phyloP scores from a whole-genome alignment of 2,888 invertebrate genomes.

The Sarcophaga caerulescens region DNA sequence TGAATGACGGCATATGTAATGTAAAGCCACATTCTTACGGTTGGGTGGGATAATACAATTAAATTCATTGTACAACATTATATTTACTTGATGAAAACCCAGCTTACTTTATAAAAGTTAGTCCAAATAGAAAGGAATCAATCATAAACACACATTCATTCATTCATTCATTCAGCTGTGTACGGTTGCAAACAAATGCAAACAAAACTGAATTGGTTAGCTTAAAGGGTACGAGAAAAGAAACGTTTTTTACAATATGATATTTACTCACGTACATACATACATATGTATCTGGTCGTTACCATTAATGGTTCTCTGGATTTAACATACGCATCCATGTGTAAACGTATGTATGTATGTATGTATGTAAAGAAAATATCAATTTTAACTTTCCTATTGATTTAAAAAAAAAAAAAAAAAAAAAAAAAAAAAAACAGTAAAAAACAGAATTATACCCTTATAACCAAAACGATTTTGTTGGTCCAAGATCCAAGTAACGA shows the following conservation, averaged over 20 bases:
- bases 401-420: conserved; percentile 27
- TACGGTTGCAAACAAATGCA: conserved; percentile 10
- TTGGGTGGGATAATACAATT: conserved; percentile 35
- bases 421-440: conserved; percentile 8
- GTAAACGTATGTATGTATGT: background rate
- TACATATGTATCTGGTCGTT: background rate
- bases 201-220: conserved; percentile 17
- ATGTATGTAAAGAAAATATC: conserved; percentile 1
- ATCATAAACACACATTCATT: background rate
- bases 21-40: conserved; percentile 9
- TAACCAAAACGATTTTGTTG: conserved; percentile 4
- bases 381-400: conserved; percentile 27
- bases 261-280: background rate
- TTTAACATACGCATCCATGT: background rate
- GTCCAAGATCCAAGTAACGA: background rate
- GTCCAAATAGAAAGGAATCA: background rate
- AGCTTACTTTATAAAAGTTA: conserved; percentile 17
- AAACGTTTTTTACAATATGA: background rate
- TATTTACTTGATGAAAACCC: conserved; percentile 28
- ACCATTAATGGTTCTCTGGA: background rate
- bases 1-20: conserved; percentile 3
- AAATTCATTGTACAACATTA: conserved; percentile 30
- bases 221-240: background rate
- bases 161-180: background rate
- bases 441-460: conserved; percentile 27